Percentiles rank a stretch among this genome's conserved stretches.
Conservation (phyloP, 2,888 invertebrate species). For the Apamea crenata region DNA sequence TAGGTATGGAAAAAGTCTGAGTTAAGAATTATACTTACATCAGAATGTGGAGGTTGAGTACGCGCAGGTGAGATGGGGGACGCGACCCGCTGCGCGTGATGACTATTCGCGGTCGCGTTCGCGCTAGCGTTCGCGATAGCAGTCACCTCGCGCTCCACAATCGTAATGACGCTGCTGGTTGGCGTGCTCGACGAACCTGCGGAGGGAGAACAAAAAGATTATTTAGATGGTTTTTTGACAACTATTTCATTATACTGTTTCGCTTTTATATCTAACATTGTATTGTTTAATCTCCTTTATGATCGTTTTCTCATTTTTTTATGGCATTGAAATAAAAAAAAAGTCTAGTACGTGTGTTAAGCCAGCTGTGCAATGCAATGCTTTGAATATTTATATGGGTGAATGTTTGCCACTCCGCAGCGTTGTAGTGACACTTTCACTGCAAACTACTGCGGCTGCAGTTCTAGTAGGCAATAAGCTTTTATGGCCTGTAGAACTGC, state of each 20-base stretch:
- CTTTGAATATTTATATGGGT: conserved; percentile 44
- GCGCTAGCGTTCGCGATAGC: background rate
- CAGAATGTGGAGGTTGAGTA: conserved; percentile 55
- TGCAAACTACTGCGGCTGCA: conserved; percentile 36
- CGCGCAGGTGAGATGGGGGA: conserved; percentile 58
- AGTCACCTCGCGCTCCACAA: conserved; percentile 43
- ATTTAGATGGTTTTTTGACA: background rate
- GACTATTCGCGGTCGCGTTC: conserved; percentile 34
- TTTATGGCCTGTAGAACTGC: conserved; percentile 44
- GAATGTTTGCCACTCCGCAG: conserved; percentile 21
- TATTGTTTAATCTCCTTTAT: background rate
- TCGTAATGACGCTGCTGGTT: conserved; percentile 41
- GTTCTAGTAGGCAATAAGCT: conserved; percentile 44
- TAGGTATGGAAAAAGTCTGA: background rate
- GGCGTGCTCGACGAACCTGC: conserved; percentile 45
- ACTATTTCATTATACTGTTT: background rate
- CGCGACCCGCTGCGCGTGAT: conserved; percentile 43
- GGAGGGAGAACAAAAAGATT: background rate
- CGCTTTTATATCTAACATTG: background rate
- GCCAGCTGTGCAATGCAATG: conserved; percentile 16
- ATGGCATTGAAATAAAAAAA: background rate
- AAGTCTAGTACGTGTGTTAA: background rate
- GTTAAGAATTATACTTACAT: conserved; percentile 38
- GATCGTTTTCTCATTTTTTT: background rate
- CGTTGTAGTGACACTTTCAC: conserved; percentile 38